phyloP scores from a whole-genome alignment of 1,140 invertebrate genomes.

The Homarus americanus region DNA sequence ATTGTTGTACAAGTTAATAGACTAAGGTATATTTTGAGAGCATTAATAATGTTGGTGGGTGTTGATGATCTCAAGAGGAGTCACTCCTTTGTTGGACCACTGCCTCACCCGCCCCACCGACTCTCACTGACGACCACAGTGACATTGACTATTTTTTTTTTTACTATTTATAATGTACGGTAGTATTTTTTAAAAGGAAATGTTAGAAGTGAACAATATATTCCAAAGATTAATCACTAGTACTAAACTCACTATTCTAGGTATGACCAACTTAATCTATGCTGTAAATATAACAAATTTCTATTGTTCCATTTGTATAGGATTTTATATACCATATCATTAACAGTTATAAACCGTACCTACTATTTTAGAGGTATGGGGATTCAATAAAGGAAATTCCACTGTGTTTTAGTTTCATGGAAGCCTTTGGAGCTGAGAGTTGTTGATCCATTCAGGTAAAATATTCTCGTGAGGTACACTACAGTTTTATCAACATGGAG shows the following conservation, averaged over 20 bases:
- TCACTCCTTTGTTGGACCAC: too few species aligned
- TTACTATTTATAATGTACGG: too few species aligned
- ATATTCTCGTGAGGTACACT: too few species aligned
- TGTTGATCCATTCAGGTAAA: too few species aligned
- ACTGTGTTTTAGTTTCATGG: background rate
- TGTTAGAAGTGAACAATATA: background rate
- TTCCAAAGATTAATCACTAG: background rate
- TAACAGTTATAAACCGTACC: background rate
- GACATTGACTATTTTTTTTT: too few species aligned
- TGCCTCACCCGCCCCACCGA: too few species aligned
- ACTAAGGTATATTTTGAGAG: background rate
- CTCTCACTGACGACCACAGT: too few species aligned
- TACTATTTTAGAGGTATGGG: background rate
- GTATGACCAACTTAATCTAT: background rate
- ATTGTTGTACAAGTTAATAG: background rate
- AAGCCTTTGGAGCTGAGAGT: too few species aligned
- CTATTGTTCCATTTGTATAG: background rate
- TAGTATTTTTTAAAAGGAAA: too few species aligned
- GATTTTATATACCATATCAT: background rate
- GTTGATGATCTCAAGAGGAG: too few species aligned
- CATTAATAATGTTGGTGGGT: too few species aligned
- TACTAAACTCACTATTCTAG: background rate
- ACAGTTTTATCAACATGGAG: too few species aligned
- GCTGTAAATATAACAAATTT: background rate
- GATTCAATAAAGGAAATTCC: background rate